phyloP scores from a whole-genome alignment of 2,797 vertebrate species.

The Parambassis ranga region DNA sequence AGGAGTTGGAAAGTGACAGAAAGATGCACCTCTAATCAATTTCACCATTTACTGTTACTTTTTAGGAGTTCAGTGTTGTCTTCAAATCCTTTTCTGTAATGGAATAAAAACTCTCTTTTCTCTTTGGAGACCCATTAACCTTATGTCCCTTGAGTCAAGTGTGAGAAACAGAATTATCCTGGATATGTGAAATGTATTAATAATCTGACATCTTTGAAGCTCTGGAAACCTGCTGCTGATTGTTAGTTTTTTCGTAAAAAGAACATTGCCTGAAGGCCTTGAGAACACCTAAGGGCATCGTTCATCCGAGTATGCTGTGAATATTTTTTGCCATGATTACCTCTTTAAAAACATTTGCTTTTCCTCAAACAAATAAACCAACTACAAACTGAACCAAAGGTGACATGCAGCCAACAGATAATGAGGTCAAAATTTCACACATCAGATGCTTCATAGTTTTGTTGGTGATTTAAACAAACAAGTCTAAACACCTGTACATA shows the following conservation, averaged over 20 bases:
- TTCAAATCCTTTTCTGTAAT: not conserved
- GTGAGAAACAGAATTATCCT: not conserved
- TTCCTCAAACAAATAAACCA: not conserved
- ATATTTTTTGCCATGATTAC: not conserved
- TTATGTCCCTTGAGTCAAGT: not conserved
- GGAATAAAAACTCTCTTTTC: not conserved
- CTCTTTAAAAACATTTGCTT: not conserved
- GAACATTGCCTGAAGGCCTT: not conserved
- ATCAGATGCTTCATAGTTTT: too few relatives aligned
- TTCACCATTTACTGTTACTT: too few relatives aligned
- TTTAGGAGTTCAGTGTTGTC: not conserved
- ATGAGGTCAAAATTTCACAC: too few relatives aligned
- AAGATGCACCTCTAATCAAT: too few relatives aligned
- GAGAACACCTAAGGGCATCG: conserved; percentile 1
- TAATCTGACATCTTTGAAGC: not conserved
- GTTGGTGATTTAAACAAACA: not conserved
- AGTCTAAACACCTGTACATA: not conserved
- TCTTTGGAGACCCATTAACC: not conserved
- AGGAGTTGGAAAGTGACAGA: too few relatives aligned
- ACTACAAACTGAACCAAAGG: not conserved
- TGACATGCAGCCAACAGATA: conserved; percentile 4
- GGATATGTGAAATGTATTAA: not conserved
- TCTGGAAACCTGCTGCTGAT: not conserved
- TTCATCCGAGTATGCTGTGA: conserved; percentile 11
- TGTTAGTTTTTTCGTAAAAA: not conserved